Conservation (phyloP, 1,140 invertebrate species). For the Trypoxylus dichotomus region DNA sequence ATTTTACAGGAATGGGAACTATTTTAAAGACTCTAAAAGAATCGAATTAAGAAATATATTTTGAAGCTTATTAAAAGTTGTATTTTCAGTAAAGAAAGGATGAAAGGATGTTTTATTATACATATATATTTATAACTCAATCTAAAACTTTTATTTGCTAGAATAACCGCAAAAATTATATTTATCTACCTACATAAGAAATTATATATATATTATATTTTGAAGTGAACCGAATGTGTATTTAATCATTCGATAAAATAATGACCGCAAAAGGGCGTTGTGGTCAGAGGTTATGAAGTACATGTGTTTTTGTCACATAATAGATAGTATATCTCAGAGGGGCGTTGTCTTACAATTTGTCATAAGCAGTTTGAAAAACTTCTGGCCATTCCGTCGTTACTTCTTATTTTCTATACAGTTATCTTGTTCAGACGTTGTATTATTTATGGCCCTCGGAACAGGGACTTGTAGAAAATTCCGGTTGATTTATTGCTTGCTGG, state of each 20-base stretch:
- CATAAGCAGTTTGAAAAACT: slow-evolving; percentile 41
- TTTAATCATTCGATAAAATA: slow-evolving; percentile 31
- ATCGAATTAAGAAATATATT: too few relatives aligned
- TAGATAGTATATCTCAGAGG: slow-evolving; percentile 45
- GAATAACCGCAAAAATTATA: too few relatives aligned
- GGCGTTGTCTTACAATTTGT: slow-evolving; percentile 43
- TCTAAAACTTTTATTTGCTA: too few relatives aligned
- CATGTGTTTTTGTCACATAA: slow-evolving; percentile 49
- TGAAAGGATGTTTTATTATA: too few relatives aligned
- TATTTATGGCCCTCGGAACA: slow-evolving; percentile 36
- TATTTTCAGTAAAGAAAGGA: too few relatives aligned
- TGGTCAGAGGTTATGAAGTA: slow-evolving; percentile 41
- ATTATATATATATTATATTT: too few relatives aligned
- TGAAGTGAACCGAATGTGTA: not conserved
- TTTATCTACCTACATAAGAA: too few relatives aligned
- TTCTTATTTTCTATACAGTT: slow-evolving; percentile 38
- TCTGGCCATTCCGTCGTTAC: slow-evolving; percentile 37
- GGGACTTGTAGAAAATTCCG: not conserved
- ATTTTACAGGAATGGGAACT: too few relatives aligned
- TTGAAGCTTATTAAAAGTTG: too few relatives aligned
- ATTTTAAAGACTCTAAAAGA: too few relatives aligned
- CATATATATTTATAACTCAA: too few relatives aligned
- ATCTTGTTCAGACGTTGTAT: slow-evolving; percentile 39
- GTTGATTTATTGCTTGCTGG: not conserved
- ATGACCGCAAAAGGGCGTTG: slow-evolving; percentile 38